Conservation (phyloP, 2,888 invertebrate species). For the Sesia apiformis region DNA sequence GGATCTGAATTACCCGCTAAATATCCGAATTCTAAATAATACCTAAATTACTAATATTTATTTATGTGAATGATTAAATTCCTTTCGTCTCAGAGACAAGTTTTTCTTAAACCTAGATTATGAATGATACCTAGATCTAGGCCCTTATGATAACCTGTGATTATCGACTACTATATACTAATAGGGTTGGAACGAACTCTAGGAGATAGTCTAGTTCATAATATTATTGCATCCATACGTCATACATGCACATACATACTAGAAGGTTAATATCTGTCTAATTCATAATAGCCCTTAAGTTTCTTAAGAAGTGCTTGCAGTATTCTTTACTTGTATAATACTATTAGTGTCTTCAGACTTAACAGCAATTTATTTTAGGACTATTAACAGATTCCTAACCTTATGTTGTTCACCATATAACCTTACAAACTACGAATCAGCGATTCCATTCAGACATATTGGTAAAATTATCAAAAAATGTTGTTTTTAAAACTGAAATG, state of each 20-base stretch:
- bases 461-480: conserved; percentile 43
- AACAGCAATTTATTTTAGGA: too few species aligned
- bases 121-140: conserved; percentile 32
- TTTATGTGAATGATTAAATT: conserved; percentile 31
- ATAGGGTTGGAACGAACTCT: conserved; percentile 19
- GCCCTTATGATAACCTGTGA: conserved; percentile 22
- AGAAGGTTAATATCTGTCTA: too few species aligned
- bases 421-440: background rate
- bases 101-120: conserved; percentile 21
- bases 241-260: too few species aligned
- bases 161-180: conserved; percentile 14
- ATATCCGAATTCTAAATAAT: conserved; percentile 1
- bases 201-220: conserved; percentile 19
- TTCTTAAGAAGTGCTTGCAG: too few species aligned
- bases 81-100: conserved; percentile 43
- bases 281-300: too few species aligned
- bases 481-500: conserved; percentile 15
- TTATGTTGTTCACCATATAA: background rate
- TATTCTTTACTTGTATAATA: too few species aligned
- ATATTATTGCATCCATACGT: background rate
- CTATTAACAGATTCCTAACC: background rate
- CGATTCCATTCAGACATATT: conserved; percentile 4
- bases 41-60: conserved; percentile 2
- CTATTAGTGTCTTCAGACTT: too few species aligned
- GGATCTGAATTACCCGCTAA: conserved; percentile 1